These are phyloP conservation scores for Amphibalanus amphitrite DNA, from an alignment of 1,140 invertebrate genomes.

Conservation along the genomic window DNA sequence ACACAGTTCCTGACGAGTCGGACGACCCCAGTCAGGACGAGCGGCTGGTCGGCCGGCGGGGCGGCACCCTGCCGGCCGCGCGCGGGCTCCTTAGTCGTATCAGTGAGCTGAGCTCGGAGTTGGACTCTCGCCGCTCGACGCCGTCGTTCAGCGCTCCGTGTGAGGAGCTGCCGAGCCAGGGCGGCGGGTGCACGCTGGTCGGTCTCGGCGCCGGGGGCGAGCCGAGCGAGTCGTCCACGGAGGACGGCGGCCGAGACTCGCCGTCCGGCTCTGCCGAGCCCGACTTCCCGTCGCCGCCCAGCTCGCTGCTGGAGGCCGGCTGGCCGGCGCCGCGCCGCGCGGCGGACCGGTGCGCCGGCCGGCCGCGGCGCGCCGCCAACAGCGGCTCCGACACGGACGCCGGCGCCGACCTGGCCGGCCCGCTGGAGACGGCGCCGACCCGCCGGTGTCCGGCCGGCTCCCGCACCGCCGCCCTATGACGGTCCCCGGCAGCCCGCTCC, in stretches of 20 bases:
- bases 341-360: too few relatives aligned
- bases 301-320: neutral
- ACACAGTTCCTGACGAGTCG: neutral
- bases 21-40: neutral
- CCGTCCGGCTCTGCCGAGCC: neutral
- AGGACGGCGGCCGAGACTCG: slow-evolving; percentile 1
- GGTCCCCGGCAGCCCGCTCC: too few relatives aligned
- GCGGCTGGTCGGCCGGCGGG: neutral
- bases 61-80: neutral
- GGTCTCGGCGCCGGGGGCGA: neutral
- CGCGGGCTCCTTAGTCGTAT: slow-evolving; percentile 33
- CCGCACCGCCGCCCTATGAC: neutral
- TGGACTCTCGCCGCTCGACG: slow-evolving; percentile 40
- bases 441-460: neutral
- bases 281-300: slow-evolving; percentile 2
- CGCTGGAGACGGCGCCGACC: too few relatives aligned
- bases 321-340: too few relatives aligned
- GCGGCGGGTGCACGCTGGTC: too few relatives aligned
- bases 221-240: slow-evolving; percentile 7
- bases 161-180: neutral
- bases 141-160: neutral
- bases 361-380: too few relatives aligned
- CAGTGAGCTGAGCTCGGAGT: slow-evolving; percentile 67
- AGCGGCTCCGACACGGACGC: neutral
- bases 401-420: too few relatives aligned